Evolutionary conservation across 2,113 vertebrate species (phyloP).

Genomic region (Panthera uncia): DNA sequence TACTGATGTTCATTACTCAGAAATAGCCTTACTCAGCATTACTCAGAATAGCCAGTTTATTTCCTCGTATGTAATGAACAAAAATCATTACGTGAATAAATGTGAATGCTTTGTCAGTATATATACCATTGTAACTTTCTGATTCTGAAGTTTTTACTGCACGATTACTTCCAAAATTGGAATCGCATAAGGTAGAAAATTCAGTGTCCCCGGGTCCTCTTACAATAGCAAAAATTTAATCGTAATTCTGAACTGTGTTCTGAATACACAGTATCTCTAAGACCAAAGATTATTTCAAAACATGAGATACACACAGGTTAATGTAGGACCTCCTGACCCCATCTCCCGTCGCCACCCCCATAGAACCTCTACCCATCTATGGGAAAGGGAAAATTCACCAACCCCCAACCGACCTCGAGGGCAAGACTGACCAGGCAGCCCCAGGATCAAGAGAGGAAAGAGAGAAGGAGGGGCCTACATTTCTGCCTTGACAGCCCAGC

Average conservation of each 20-base stretch:
- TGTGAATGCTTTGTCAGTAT: background rate
- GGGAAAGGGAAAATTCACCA: background rate
- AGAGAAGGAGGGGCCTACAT: no score
- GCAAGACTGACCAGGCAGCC: background rate
- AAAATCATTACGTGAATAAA: background rate
- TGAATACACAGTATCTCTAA: background rate
- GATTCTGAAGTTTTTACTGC: background rate
- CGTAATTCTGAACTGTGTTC: background rate
- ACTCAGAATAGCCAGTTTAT: background rate
- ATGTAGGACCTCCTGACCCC: background rate
- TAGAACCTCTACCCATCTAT: background rate
- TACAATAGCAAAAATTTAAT: background rate
- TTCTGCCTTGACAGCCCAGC: background rate
- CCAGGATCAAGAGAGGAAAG: background rate
- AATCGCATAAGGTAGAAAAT: background rate
- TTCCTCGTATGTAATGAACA: background rate
- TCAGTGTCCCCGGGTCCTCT: background rate
- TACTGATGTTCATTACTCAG: no score
- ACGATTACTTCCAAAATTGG: background rate
- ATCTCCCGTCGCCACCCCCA: background rate
- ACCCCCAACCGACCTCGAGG: background rate
- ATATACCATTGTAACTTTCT: background rate
- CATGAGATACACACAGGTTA: background rate
- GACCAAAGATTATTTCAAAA: background rate
- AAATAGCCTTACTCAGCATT: no score